Percentiles rank a stretch among this genome's conserved stretches.
phyloP scores from a whole-genome alignment of 2,888 invertebrate genomes.

The Siphonodentalium dalli region DNA sequence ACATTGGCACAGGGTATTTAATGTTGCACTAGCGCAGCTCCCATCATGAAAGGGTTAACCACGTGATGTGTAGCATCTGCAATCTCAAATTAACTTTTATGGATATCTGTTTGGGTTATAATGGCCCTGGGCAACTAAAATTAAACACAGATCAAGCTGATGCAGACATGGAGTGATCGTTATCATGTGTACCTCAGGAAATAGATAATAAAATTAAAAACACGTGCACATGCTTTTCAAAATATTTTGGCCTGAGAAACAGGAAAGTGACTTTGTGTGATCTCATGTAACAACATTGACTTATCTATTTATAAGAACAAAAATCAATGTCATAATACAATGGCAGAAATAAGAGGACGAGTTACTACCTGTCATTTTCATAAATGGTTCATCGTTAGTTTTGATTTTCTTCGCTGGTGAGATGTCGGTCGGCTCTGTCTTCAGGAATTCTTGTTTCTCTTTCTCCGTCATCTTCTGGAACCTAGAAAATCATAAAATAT shows the following conservation, averaged over 20 bases:
- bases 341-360: neutral
- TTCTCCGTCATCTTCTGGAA: slow-evolving; percentile 56
- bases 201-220: neutral
- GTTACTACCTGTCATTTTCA: slow-evolving; percentile 41
- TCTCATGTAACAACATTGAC: too few relatives aligned
- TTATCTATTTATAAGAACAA: too few relatives aligned
- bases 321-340: neutral
- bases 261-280: neutral
- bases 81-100: too few relatives aligned
- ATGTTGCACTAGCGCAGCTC: too few relatives aligned
- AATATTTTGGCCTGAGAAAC: neutral
- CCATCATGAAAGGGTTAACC: too few relatives aligned
- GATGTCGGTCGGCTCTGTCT: slow-evolving; percentile 36
- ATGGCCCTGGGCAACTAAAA: too few relatives aligned
- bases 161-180: too few relatives aligned
- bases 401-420: slow-evolving; percentile 55
- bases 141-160: too few relatives aligned
- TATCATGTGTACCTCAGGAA: too few relatives aligned
- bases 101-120: too few relatives aligned
- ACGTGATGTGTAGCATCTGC: too few relatives aligned
- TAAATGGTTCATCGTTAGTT: slow-evolving; percentile 42
- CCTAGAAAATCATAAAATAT: slow-evolving; percentile 27
- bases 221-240: neutral
- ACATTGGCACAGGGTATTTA: too few relatives aligned
- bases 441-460: slow-evolving; percentile 54